phyloP scores from a whole-genome alignment of 2,113 vertebrate genomes.

The Pheucticus melanocephalus region DNA sequence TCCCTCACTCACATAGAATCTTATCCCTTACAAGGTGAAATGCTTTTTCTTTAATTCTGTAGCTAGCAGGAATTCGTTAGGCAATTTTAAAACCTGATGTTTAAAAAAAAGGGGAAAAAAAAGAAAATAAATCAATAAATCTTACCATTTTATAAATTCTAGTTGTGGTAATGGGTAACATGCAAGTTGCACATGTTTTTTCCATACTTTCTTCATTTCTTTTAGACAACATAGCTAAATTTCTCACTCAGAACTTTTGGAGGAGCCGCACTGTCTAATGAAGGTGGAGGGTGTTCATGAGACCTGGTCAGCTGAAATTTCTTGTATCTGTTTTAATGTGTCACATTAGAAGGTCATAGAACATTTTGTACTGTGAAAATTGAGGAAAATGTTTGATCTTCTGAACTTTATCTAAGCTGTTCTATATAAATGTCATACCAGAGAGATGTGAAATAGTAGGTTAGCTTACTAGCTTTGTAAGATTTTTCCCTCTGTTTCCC shows the following conservation, averaged over 20 bases:
- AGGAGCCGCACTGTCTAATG: not conserved
- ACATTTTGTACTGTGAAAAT: not conserved
- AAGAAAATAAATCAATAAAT: not conserved
- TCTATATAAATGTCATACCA: not conserved
- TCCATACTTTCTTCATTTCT: not conserved
- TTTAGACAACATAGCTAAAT: not conserved
- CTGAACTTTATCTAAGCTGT: not conserved
- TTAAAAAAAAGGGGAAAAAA: not conserved
- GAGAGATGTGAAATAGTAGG: not conserved
- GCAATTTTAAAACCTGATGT: not conserved
- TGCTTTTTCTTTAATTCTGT: not conserved
- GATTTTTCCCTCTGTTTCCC: not conserved
- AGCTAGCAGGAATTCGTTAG: not conserved
- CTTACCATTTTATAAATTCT: not conserved
- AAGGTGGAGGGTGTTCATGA: not conserved
- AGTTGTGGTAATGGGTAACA: not conserved
- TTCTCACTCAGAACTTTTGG: constrained; percentile 11
- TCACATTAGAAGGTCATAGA: constrained; percentile 33
- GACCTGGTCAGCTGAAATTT: not conserved
- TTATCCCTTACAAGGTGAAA: not conserved
- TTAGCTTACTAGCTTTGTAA: not conserved
- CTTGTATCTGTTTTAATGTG: not conserved
- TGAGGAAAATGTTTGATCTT: not conserved
- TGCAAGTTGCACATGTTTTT: not conserved
- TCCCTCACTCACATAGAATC: not conserved